Evolutionary conservation across 2,113 vertebrate genomes (phyloP), one percentile per base, ranked within the genome.

Genomic region (Gopherus evgoodei): DNA sequence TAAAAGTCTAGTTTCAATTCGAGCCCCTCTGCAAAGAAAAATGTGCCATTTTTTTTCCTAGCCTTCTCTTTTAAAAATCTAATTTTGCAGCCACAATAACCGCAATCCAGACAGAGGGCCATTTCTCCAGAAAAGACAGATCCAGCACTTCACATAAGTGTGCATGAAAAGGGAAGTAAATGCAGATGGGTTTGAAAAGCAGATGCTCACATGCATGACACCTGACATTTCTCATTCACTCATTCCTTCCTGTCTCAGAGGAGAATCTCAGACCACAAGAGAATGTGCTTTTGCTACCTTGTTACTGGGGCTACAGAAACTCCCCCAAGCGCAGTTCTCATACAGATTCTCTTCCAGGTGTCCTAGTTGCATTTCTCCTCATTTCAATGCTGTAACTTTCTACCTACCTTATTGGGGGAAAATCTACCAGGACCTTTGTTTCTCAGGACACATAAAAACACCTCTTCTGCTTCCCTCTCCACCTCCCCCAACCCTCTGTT

Each of bases 251-350:
- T 44, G 38, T n/a, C 59, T 81, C 4, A 1, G 56, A 86, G 88
- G 62, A 96, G 13, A 7, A 44, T 24, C 47, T 79, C 83, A 38
- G 35, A 4, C n/a, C 47, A 50, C 2, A 42, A 47, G 38, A 52
- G 29, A 17, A 2, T 2, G 22, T 24, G 11, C 13, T 92, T 88
- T 50, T 57, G 8, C 53, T 53, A 35, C 53, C 38, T 2, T 0
- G 11, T 16, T 38, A 38, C 3, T 0, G 0, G 44, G 1, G 1
- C 11, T 44, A 53, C 44, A 52, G 35, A 56, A 91, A 35, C 27
- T 16, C 59, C 42, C 56, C n/a, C 49, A 3, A 88, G 9, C 6
- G 44, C 50, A 5, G 53, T 81, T 81, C 76, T 78, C 69, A 42
- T 42, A n/a, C 2, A 59, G 42, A 1, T 85, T 27, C 83, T 29